phyloP scores from a whole-genome alignment of 2,888 invertebrate genomes.

The Leucophenga montana region DNA sequence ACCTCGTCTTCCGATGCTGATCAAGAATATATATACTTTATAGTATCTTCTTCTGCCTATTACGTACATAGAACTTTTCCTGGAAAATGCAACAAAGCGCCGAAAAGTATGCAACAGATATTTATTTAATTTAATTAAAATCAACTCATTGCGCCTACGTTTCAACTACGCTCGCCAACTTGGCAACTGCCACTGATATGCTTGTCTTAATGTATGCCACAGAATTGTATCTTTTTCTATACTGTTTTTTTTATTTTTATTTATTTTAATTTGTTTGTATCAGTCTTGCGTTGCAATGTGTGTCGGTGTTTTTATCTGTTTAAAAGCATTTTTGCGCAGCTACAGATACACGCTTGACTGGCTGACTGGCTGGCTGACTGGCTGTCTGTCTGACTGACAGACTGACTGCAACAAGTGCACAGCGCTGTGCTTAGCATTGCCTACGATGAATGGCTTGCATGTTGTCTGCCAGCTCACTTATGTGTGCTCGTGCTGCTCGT shows the following conservation, averaged over 20 bases:
- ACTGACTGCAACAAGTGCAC: constrained; percentile 14
- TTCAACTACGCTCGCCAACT: not conserved
- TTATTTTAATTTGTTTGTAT: constrained; percentile 12
- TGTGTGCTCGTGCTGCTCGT: constrained; percentile 15
- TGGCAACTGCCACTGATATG: not conserved
- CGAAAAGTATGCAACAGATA: not conserved
- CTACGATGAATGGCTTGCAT: constrained; percentile 7
- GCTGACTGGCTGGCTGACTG: not conserved
- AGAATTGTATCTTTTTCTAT: constrained; percentile 16
- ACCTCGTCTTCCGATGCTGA: too few relatives aligned
- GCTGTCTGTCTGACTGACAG: not conserved
- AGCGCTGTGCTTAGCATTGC: not conserved
- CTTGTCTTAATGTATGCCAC: not conserved
- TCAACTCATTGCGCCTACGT: constrained; percentile 51
- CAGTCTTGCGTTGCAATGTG: constrained; percentile 10
- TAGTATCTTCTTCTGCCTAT: too few relatives aligned
- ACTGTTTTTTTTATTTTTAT: constrained; percentile 16
- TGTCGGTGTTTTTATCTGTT: constrained; percentile 14
- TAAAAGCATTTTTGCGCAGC: constrained; percentile 20
- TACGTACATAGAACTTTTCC: too few relatives aligned
- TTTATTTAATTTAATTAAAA: constrained; percentile 60
- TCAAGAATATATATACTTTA: too few relatives aligned
- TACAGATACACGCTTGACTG: too few relatives aligned
- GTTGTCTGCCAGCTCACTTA: not conserved
- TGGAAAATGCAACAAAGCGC: not conserved